Percentiles rank a stretch among this genome's conserved stretches.
Evolutionary conservation across 2,113 vertebrate species (phyloP).

Genomic region (Microcebus tavaratra): DNA sequence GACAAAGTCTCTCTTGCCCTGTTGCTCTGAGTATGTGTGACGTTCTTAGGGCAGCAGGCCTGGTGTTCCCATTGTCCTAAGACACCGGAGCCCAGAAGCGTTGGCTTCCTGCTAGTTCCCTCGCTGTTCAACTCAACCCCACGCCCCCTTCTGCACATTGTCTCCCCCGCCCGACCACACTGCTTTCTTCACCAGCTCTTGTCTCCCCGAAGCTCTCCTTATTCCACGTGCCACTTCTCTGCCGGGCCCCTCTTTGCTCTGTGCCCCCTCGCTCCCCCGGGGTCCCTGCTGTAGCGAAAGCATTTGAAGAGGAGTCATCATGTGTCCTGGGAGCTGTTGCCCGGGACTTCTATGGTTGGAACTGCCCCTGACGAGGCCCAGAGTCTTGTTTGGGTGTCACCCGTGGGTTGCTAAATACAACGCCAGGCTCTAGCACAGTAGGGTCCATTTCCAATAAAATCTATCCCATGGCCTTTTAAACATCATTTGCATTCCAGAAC

Average conservation of each 20-base stretch:
- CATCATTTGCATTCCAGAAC: not conserved
- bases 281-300: fast-evolving
- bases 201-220: fast-evolving
- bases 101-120: fast-evolving
- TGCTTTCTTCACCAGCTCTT: not conserved
- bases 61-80: fast-evolving
- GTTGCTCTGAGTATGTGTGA: fast-evolving
- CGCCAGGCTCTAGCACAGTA: not conserved
- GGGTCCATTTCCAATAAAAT: not conserved
- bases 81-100: fast-evolving
- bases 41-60: fast-evolving
- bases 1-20: not conserved
- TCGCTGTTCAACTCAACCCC: fast-evolving
- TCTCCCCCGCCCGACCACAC: fast-evolving
- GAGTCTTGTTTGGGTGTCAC: no score
- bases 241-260: not conserved
- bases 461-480: not conserved
- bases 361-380: fast-evolving
- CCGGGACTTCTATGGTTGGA: fast-evolving
- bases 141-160: fast-evolving
- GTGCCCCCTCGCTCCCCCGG: fast-evolving
- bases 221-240: fast-evolving
- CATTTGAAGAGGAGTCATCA: fast-evolving
- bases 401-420: fast-evolving
- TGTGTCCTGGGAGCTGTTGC: no score